Evolutionary conservation across 2,888 invertebrate genomes (phyloP).

Genomic region (Ectemnius lituratus): DNA sequence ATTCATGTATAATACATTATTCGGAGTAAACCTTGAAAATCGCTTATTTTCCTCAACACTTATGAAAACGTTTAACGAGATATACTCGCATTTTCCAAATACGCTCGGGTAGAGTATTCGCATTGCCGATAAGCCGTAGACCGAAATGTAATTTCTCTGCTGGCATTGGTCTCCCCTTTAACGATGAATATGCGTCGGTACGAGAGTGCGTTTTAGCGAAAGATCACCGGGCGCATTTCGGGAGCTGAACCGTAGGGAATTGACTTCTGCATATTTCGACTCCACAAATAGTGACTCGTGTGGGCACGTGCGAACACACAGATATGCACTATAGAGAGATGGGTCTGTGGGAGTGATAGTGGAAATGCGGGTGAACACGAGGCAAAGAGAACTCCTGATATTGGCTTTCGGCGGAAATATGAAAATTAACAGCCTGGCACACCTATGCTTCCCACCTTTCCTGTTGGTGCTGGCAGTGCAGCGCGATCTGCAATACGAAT

Average conservation of each 20-base stretch:
- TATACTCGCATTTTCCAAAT: too few species aligned
- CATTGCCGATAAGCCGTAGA: too few species aligned
- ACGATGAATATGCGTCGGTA: too few species aligned
- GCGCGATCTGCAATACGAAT: constrained; percentile 20
- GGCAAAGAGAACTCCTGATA: neutral
- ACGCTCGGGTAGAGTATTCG: too few species aligned
- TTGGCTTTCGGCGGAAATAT: constrained; percentile 27
- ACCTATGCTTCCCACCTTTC: too few species aligned
- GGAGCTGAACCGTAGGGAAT: neutral
- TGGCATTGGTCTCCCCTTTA: neutral
- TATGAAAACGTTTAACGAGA: too few species aligned
- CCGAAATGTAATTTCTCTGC: too few species aligned
- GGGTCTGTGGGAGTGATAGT: neutral
- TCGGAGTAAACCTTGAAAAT: too few species aligned
- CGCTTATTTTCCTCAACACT: too few species aligned
- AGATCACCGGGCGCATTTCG: neutral
- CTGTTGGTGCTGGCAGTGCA: neutral
- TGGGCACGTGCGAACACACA: too few species aligned
- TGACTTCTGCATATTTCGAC: constrained; percentile 1
- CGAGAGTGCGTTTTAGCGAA: neutral
- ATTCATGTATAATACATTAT: too few species aligned
- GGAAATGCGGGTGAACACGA: neutral
- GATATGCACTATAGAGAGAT: neutral
- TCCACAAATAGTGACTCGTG: too few species aligned
- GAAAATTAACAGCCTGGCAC: constrained; percentile 35